Base-by-base conservation (phyloP, 2,888 invertebrate genomes). In the Nephrocerus scutellatus region DNA sequence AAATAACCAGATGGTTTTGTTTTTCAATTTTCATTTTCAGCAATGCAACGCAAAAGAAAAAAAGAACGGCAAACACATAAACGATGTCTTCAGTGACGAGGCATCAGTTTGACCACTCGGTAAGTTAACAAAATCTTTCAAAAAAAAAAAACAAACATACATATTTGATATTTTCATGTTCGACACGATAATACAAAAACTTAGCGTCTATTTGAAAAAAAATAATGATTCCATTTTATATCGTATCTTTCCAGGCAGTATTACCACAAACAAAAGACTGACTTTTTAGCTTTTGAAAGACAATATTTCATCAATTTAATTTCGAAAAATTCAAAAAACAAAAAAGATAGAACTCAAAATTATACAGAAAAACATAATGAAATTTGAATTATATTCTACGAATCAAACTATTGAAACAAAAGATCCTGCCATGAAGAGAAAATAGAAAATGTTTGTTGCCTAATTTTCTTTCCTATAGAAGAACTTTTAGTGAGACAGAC, bases 251-350 rank as follows among this genome's bases (percentile, higher is more conserved):
- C 13, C 47, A 53, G 53, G 41, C 51, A 54, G 52, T 49, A 38
- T 43, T 47, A 48, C 49, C 46, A 50, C 48, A 52, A 50, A 65
- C 60, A 65, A 66, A 67, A 67, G 67, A 67, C 67, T 67, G 67
- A 67, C 62, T 60, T 66, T 67, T 64, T 65, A 66, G 66, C 65
- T 67, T 66, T 67, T 64, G 60, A 66, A 59, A 56, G 67, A 67
- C 66, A 67, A 67, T 67, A 67, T 67, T 63, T 63, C 58, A 51
- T 49, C 50, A 53, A 53, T 52, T 57, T 61, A 41, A 44, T 46
- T 49, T 48, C 41, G 38, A 42, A 41, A 41, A 45, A 40, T 42
- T 43, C 25, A 36, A 42, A 36, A 30, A 38, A 40, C 28, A 41
- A 42, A 34, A 28, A 40, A 38, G 46, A 36, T 28, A 44, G 39